Conservation (phyloP, 2,797 vertebrate species). For the Danio kyathit region DNA sequence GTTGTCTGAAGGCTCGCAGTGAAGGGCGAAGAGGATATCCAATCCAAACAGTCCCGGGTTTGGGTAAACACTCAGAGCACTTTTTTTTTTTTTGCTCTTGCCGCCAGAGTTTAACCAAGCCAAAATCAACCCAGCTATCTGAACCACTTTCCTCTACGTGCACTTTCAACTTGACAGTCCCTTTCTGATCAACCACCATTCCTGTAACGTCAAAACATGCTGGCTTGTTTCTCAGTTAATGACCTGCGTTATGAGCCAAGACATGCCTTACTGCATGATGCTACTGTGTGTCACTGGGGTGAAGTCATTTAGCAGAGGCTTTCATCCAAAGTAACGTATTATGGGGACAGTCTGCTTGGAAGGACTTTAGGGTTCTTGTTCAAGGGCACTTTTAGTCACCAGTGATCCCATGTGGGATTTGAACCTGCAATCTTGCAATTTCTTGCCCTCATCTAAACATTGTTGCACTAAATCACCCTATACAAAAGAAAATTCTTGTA, state of each 20-base stretch:
- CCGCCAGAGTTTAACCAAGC: conserved; percentile 47
- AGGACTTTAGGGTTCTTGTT: conserved; percentile 8
- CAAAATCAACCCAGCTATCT: conserved; percentile 58
- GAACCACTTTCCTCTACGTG: conserved; percentile 53
- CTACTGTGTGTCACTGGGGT: conserved; percentile 23
- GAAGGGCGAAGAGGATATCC: conserved; percentile 45
- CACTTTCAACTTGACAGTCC: conserved; percentile 51
- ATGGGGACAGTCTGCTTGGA: neutral
- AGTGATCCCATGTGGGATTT: neutral
- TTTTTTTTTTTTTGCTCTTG: conserved; percentile 37
- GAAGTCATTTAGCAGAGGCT: conserved; percentile 35
- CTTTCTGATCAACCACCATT: conserved; percentile 34
- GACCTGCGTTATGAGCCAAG: conserved; percentile 35
- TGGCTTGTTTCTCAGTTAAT: conserved; percentile 25
- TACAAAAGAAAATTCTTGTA: neutral
- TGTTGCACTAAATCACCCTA: neutral
- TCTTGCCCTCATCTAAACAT: neutral
- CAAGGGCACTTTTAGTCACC: neutral
- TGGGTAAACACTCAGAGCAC: conserved; percentile 56
- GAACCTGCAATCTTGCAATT: neutral
- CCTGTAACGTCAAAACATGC: conserved; percentile 52
- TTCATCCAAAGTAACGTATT: conserved; percentile 14
- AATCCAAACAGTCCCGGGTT: conserved; percentile 54
- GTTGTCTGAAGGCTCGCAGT: conserved; percentile 48
- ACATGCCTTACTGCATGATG: conserved; percentile 13